Evolutionary conservation across 2,797 vertebrate genomes (phyloP).

Genomic region (Onychomys leucogaster): DNA sequence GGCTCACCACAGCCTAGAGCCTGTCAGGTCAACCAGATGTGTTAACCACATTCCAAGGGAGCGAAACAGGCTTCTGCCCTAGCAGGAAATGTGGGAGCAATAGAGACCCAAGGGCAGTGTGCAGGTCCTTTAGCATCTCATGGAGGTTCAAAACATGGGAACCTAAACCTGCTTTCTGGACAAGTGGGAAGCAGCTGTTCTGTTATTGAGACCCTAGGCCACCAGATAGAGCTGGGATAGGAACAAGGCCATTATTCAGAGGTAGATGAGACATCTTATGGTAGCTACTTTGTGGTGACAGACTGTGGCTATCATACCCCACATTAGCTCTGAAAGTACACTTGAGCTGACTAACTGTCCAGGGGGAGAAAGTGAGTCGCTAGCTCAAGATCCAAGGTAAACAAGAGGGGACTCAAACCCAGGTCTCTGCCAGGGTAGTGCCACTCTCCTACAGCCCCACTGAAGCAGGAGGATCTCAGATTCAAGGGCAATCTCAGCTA

Average conservation of each 20-base stretch:
- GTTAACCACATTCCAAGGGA: background rate
- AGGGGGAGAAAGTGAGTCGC: background rate
- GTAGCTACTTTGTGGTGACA: background rate
- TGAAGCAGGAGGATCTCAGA: too few species aligned
- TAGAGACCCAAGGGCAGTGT: too few species aligned
- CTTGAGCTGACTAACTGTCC: background rate
- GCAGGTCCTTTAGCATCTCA: background rate
- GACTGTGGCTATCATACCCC: too few species aligned
- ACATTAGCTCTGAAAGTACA: background rate
- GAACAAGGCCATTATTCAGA: background rate
- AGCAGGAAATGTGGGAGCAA: background rate
- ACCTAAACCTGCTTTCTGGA: background rate
- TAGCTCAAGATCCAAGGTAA: background rate
- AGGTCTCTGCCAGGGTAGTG: background rate
- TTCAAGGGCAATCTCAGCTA: background rate
- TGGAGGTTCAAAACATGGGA: background rate
- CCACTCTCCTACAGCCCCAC: too few species aligned
- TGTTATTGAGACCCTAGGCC: background rate
- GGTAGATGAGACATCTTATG: fast-evolving
- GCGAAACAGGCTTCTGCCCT: background rate
- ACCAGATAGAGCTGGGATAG: background rate
- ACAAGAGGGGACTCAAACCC: background rate
- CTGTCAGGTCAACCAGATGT: background rate
- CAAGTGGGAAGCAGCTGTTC: background rate
- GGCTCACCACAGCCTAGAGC: background rate